Evolutionary conservation across 2,113 vertebrate species (phyloP).

Genomic region (Myotis davidii): DNA sequence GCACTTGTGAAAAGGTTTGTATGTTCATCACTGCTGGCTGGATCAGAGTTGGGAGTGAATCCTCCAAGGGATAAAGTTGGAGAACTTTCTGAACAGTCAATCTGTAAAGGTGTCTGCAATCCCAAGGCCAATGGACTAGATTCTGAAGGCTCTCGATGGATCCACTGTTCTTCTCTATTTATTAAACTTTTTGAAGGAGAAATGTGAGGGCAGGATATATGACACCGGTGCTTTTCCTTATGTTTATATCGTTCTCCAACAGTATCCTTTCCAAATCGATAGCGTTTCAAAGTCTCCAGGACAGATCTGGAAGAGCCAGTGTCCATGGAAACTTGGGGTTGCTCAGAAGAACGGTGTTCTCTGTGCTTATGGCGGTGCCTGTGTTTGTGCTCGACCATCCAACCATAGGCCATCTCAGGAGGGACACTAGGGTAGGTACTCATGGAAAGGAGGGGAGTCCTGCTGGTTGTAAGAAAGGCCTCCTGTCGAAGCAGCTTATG

Average conservation of each 20-base stretch:
- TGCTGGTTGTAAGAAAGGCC: slow-evolving; percentile 89
- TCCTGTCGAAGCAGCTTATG: slow-evolving; percentile 93
- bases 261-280: slow-evolving; percentile 92
- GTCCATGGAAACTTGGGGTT: slow-evolving; percentile 84
- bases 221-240: slow-evolving; percentile 89
- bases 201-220: slow-evolving; percentile 87
- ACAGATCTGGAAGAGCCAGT: slow-evolving; percentile 87
- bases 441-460: slow-evolving; percentile 91
- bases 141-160: slow-evolving; percentile 85
- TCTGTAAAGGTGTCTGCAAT: slow-evolving; percentile 87
- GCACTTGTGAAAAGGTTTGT: slow-evolving; percentile 95
- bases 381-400: slow-evolving; percentile 97
- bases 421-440: slow-evolving; percentile 90
- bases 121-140: slow-evolving; percentile 81
- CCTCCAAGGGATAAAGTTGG: slow-evolving; percentile 84
- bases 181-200: slow-evolving; percentile 86
- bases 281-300: slow-evolving; percentile 93
- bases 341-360: slow-evolving; percentile 89
- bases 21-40: slow-evolving; percentile 86
- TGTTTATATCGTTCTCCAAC: slow-evolving; percentile 90
- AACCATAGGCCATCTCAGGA: slow-evolving; percentile 91
- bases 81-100: slow-evolving; percentile 85
- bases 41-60: slow-evolving; percentile 86
- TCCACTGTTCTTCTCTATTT: slow-evolving; percentile 87
- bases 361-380: slow-evolving; percentile 97